Base-by-base conservation (phyloP, 2,888 invertebrate species). In the Coenonympha arcania region DNA sequence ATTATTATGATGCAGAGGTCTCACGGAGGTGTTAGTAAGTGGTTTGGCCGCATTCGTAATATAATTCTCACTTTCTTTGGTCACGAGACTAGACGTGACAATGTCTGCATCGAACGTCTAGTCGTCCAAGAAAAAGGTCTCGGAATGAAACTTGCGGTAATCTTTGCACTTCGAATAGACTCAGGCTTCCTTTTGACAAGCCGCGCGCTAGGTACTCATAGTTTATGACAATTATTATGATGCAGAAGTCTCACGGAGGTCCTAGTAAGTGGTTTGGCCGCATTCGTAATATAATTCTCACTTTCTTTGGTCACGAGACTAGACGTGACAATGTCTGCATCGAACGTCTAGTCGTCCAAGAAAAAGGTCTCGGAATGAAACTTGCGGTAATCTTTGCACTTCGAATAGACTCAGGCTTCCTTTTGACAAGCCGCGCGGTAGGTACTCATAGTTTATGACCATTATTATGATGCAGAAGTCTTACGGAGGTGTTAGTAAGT, bases 151-250 rank as follows among this genome's bases (percentile, higher is more conserved):
- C 59, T 66, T 65, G 34, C 48, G 36, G 51, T 34, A 58, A 51
- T 48, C 54, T 54, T 51, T 50, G 41, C 50, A 48, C 47, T 43
- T 43, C 31, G 31, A 36, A 47, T 43, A 53, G 54, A 48, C 54
- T 58, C 57, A 51, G 66, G 60, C 58, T 68, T 65, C 64, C 62
- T 63, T 61, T 58, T 61, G 61, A 63, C 58, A 60, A 63, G 57
- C 59, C 53, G 48, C 60, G 61, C 59, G 58, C 48, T 58, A 56
- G 45, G 52, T 24, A 24, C n/a, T 39, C 24, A 36, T 15, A 39
- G 43, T 45, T 48, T 43, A 37, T n/a, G n/a, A n/a, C n/a, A n/a
- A n/a, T n/a, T n/a, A n/a, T n/a, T n/a, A n/a, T 45, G 42, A 42
- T 44, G 34, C 33, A n/a, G n/a, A n/a, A n/a, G n/a, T n/a, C n/a